Evolutionary conservation across 2,797 vertebrate species (phyloP), one percentile per base, ranked within the genome.

Genomic region (Capromys pilorides): DNA sequence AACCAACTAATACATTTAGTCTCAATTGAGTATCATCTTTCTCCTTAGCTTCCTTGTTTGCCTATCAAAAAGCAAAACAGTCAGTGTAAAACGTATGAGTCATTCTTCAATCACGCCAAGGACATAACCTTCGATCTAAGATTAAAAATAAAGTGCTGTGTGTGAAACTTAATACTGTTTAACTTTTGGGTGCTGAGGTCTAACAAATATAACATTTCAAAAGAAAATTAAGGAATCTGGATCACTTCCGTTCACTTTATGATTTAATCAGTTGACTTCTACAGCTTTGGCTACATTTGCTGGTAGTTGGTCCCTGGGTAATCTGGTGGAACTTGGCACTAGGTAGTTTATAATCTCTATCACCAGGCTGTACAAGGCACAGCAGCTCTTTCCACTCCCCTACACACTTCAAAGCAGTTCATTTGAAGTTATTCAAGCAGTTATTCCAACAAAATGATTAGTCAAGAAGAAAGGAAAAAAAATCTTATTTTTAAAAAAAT

Each of bases 151-250:
- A 83, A 96, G 77, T 45, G 93, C 45, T 95, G 91, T 77, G 75
- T 41, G 5, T 89, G 97, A 96, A 97, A 98, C 88, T 96, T 92
- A 36, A 96, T 88, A 97, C 83, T 97, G 93, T 97, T 97, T 97
- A 97, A 91, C 93, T 97, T 90, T 96, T 96, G 96, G 95, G 94
- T 96, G 97, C 80, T 9, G 94, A 95, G 14, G 97, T 86, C 75
- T 95, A 96, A 8, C 97, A 90, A 97, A 97, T 93, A 88, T 94
- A 98, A 97, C 92, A 97, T 97, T 97, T 98, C 94, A 96, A 98
- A 97, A 97, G 97, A 97, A 97, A 98, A 95, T 90, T 94, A 98
- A 96, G 97, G 96, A 98, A 97, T 97, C 93, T 97, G 96, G 97
- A 95, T 67, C 83, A 90, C 90, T 97, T 98, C 95, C 36, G 8